Evolutionary conservation across 2,888 invertebrate species (phyloP), one percentile per base, ranked within the genome.

Genomic region (Prionchulus punctatus): DNA sequence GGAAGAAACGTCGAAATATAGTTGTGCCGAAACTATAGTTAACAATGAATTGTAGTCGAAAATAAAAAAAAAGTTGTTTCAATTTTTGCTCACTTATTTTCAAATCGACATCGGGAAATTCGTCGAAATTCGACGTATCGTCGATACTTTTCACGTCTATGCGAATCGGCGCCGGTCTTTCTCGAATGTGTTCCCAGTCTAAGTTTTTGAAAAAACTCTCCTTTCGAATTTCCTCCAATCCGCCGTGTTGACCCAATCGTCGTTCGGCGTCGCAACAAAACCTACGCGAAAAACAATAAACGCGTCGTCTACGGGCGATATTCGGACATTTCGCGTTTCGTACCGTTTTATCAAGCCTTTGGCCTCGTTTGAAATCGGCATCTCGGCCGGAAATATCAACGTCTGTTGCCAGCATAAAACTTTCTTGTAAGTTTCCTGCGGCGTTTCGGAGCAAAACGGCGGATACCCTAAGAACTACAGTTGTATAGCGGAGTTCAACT

Each of bases 371-470:
- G 92, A 92, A 72, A 98, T 98, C 61, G 98, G 98, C 68, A 94
- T 89, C 79, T 98, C 98, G 0, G 98, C 94, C 18, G 98, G 98
- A 75, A 99, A 99, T 56, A 90, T 84, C 58, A 99, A 79, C 1
- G 96, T 96, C 71, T 98, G 94, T 63, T 91, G 80, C 98, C 98
- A 99, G 70, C 94, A 94, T 91, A 99, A 94, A 65, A 99, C 96
- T 77, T 91, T 91, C 57, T 81, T 80, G 74, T 92, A 92, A 25
- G 92, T 92, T 76, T 92, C 92, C 73, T 91, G 91, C 1, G 91
- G 90, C 65, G 88, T 94, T 75, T 98, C 96, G 57, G 96, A 96
- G 75, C 98, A 98, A 77, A 99, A 98, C 55, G 98, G 98, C 60
- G 98, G 98, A 75, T 96, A 99, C 26, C 98, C 82, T 82, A 65